Conservation (phyloP, 2,113 vertebrate species). For the Polyodon spathula region DNA sequence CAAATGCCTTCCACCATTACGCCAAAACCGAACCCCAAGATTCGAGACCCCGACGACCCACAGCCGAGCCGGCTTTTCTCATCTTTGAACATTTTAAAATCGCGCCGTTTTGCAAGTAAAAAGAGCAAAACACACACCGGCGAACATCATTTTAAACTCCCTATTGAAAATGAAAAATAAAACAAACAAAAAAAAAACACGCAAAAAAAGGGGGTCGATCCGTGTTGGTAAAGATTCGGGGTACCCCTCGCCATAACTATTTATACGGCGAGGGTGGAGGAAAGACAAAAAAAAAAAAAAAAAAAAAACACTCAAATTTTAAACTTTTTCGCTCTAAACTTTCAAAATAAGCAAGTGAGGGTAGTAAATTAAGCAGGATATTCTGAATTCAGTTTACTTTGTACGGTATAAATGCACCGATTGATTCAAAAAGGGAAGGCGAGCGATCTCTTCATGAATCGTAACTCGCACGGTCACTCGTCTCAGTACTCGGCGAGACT, state of each 20-base stretch:
- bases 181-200: too few relatives aligned
- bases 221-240: not conserved
- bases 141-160: too few relatives aligned
- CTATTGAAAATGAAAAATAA: too few relatives aligned
- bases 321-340: constrained; percentile 1
- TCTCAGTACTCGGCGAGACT: constrained; percentile 12
- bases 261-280: not conserved
- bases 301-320: constrained; percentile 1
- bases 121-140: too few relatives aligned
- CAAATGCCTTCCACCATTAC: constrained; percentile 48
- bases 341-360: not conserved
- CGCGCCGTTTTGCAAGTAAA: constrained; percentile 11
- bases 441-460: not conserved
- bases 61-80: constrained; percentile 2
- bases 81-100: constrained; percentile 9
- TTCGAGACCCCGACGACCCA: constrained; percentile 30
- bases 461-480: constrained; percentile 42
- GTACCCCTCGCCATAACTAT: not conserved
- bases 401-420: not conserved
- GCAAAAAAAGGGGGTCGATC: too few relatives aligned
- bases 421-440: constrained; percentile 4
- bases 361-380: not conserved
- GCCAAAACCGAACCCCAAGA: constrained; percentile 30
- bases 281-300: constrained; percentile 23
- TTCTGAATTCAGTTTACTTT: constrained; percentile 1